phyloP scores from a whole-genome alignment of 2,797 vertebrate species.

The Lutjanus argentimaculatus region DNA sequence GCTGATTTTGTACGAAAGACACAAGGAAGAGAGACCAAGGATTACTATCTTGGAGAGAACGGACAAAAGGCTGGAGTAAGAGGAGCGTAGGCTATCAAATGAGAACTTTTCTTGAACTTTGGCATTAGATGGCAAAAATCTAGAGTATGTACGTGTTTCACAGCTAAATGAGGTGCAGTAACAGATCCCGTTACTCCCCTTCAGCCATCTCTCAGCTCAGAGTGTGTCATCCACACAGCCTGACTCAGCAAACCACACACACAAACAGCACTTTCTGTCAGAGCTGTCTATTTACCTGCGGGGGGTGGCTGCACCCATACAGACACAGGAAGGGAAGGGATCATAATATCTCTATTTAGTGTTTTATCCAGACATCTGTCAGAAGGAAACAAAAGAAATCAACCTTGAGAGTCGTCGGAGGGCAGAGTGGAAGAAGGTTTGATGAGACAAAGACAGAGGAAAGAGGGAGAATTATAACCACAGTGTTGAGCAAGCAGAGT shows the following conservation, averaged over 20 bases:
- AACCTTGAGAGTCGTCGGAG: constrained; percentile 57
- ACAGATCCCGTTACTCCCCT: constrained; percentile 34
- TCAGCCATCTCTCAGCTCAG: constrained; percentile 45
- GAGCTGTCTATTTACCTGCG: constrained; percentile 51
- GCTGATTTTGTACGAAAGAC: constrained; percentile 55
- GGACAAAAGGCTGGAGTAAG: constrained; percentile 19
- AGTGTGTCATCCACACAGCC: constrained; percentile 48
- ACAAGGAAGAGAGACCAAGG: constrained; percentile 15
- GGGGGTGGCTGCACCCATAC: constrained; percentile 13
- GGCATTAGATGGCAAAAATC: constrained; percentile 13
- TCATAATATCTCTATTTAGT: constrained; percentile 46
- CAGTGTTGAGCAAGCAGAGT: constrained; percentile 55
- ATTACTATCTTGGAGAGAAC: constrained; percentile 25
- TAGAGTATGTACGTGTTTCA: neutral
- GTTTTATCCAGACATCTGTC: constrained; percentile 48
- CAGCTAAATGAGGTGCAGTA: constrained; percentile 10
- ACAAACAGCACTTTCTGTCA: constrained; percentile 40
- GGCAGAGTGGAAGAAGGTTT: constrained; percentile 32
- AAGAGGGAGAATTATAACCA: constrained; percentile 44
- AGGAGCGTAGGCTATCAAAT: neutral
- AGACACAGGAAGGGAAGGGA: constrained; percentile 18
- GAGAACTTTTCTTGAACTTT: constrained; percentile 26
- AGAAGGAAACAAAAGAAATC: constrained; percentile 41
- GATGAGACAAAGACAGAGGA: constrained; percentile 39
- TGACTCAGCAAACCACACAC: constrained; percentile 66